These are phyloP conservation scores for Sebastes oblongus DNA, from an alignment of 2,797 vertebrate species.

Conservation along the genomic window DNA sequence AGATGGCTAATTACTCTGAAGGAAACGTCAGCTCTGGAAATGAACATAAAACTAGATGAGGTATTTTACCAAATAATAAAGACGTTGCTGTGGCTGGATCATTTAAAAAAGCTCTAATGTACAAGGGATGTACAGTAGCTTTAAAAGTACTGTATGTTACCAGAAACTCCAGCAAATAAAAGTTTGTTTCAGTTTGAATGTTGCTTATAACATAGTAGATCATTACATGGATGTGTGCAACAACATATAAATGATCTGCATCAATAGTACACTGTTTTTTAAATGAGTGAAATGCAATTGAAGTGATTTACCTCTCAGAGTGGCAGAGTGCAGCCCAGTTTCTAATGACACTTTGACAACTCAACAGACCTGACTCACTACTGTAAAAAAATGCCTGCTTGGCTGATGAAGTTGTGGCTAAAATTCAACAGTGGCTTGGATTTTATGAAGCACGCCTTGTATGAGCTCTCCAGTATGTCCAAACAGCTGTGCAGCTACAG, in stretches of 20 bases:
- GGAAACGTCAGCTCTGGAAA: not conserved
- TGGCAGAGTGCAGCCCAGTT: not conserved
- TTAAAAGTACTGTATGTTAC: not conserved
- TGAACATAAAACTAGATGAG: not conserved
- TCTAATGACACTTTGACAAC: not conserved
- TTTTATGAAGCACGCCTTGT: not conserved
- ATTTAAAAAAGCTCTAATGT: not conserved
- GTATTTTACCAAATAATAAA: not conserved
- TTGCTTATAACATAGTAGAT: not conserved
- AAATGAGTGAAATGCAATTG: not conserved
- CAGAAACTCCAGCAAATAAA: not conserved
- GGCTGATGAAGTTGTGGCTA: not conserved
- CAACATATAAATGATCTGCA: not conserved
- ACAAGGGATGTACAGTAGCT: not conserved
- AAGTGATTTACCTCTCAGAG: not conserved
- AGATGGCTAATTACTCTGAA: slow-evolving; percentile 46
- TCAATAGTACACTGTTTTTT: not conserved
- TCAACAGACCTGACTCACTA: not conserved
- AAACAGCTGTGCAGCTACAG: slow-evolving; percentile 14
- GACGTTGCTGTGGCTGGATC: not conserved
- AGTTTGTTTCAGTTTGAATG: not conserved
- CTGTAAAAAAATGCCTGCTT: not conserved
- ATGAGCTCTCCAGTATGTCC: not conserved
- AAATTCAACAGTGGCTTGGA: not conserved
- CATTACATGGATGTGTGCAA: not conserved